Percentiles rank a stretch among this genome's conserved stretches.
phyloP scores from a whole-genome alignment of 2,113 vertebrate species.

The Neotoma lepida region DNA sequence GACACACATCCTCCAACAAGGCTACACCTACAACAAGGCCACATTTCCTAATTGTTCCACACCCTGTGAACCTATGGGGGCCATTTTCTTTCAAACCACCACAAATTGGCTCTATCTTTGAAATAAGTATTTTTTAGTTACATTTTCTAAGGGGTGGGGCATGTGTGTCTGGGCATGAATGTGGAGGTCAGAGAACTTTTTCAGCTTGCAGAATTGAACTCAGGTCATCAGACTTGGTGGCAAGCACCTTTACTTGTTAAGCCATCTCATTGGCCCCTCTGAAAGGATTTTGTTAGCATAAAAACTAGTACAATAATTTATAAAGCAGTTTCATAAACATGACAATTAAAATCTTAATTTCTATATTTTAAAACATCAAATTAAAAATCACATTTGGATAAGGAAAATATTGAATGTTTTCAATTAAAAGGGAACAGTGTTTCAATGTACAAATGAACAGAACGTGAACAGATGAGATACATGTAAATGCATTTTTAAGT shows the following conservation, averaged over 20 bases:
- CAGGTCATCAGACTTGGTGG: background rate
- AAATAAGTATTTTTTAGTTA: background rate
- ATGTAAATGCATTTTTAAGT: background rate
- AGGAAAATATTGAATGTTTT: background rate
- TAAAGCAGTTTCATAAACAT: background rate
- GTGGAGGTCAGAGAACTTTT: background rate
- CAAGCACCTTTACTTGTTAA: background rate
- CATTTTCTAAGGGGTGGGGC: background rate
- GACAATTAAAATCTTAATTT: background rate
- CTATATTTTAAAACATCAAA: background rate
- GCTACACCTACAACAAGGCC: background rate
- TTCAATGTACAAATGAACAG: background rate
- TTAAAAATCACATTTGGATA: background rate
- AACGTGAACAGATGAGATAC: background rate
- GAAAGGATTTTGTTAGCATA: background rate
- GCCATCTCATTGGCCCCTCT: background rate
- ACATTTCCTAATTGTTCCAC: background rate
- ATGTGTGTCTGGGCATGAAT: background rate
- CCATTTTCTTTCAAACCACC: background rate
- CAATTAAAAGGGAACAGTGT: background rate
- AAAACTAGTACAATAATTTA: background rate
- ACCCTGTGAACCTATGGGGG: background rate
- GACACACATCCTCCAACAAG: background rate
- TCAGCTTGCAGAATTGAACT: background rate
- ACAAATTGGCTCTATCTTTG: background rate